Base-by-base conservation (phyloP, 2,113 vertebrate species). In the Mystacornis crossleyi region DNA sequence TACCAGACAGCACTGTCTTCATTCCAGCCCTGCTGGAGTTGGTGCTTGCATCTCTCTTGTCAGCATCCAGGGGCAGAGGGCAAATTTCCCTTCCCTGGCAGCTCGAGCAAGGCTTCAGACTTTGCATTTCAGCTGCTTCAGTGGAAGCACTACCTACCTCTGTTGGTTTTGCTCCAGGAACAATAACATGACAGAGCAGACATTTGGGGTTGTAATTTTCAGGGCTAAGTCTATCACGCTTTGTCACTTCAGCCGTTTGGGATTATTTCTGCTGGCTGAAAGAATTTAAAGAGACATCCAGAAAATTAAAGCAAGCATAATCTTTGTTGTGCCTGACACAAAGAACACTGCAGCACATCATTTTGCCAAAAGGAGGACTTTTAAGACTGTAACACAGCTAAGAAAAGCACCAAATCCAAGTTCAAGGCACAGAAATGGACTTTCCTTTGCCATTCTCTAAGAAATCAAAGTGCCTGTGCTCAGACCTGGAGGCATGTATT, bases 301-400 rank as follows among this genome's bases (percentile, higher is more conserved):
- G 75, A 93, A 94, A 90, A 81, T 43, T 57, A 91, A 92, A 83
- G 62, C 36, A 72, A 67, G 43, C n/a, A 65, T 72, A 28, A 43
- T 75, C 86, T 75, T 79, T 72, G 57, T 90, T 88, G 58, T 70
- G 58, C 21, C 82, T 38, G 33, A 69, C 58, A 69, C 58, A 66
- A 92, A 88, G 33, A 23, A 50, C 15, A 33, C 45, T 38, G 57
- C 60, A 66, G 58, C 1, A 3, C 40, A 87, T 64, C 31, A 53
- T 70, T 93, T 70, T 80, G 54, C 48, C 83, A 91, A 70, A 69
- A 86, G 29, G 33, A 48, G 29, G 38, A 50, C 53, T 60, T 58
- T 38, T 50, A 79, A 72, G 33, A 42, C 18, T 38, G 24, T 18
- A 55, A 48, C 18, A 48, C 2, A 8, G 34, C 71, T 80, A 71